Percentiles rank a stretch among this genome's conserved stretches.
phyloP scores from a whole-genome alignment of 2,113 vertebrate species.

The Chitala chitala region DNA sequence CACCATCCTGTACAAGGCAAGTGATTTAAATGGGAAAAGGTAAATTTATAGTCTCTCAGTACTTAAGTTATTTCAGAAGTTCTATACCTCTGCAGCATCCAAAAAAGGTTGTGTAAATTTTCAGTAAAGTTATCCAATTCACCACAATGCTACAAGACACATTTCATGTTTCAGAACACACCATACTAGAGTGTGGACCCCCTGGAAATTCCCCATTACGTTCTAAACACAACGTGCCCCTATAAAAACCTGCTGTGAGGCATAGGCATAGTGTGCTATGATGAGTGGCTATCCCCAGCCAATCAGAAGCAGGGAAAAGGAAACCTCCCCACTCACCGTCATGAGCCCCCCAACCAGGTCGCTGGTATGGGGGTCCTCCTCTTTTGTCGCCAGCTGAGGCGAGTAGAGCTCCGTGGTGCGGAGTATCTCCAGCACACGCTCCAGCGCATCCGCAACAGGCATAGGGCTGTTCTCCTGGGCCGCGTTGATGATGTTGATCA shows the following conservation, averaged over 20 bases:
- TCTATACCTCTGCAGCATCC: no score
- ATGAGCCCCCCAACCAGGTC: conserved; percentile 92
- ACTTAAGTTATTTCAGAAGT: no score
- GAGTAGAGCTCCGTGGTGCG: conserved; percentile 94
- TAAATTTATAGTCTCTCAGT: no score
- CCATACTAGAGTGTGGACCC: conserved; percentile 2
- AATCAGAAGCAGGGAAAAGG: not conserved
- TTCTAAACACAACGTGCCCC: not conserved
- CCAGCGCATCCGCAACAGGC: conserved; percentile 88
- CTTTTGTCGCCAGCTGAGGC: conserved; percentile 84
- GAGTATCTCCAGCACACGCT: conserved; percentile 90
- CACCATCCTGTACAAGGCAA: no score
- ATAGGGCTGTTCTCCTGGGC: conserved; percentile 92
- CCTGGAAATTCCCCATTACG: not conserved
- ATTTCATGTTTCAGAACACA: no score
- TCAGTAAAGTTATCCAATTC: no score
- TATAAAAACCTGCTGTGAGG: not conserved
- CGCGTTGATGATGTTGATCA: conserved; percentile 94
- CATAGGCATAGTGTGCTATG: no score
- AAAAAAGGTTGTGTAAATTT: no score
- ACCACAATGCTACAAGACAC: no score
- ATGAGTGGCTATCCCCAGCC: not conserved
- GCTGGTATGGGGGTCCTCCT: conserved; percentile 89
- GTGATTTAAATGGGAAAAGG: no score
- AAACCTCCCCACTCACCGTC: conserved; percentile 69